Evolutionary conservation across 30 jellyfish, hydroid and myxozoan species (phyloP).

Genomic region (Rhopilema esculentum): DNA sequence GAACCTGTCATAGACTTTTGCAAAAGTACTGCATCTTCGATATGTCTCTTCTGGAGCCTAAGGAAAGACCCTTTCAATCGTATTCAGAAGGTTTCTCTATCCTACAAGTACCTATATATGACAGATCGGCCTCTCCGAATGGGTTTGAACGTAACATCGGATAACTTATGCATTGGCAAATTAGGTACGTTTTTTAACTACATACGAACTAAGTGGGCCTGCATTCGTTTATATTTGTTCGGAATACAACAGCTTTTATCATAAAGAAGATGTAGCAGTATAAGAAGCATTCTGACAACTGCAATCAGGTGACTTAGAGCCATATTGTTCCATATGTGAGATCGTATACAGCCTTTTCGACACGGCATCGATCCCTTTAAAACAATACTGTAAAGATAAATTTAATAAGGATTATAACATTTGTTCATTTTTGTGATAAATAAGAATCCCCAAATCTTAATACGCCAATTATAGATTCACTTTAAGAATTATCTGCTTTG

Average conservation of each 20-base stretch:
- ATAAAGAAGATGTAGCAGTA: no score
- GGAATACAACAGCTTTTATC: no score
- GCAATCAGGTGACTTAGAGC: neutral
- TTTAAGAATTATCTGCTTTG: no score
- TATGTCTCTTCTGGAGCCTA: conserved; percentile 54
- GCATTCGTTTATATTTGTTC: no score
- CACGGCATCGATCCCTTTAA: neutral
- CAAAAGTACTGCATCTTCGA: conserved; percentile 49
- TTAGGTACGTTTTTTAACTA: conserved; percentile 2
- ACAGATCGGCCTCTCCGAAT: neutral
- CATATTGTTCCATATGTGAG: neutral
- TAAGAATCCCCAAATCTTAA: no score
- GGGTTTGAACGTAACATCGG: conserved; percentile 2
- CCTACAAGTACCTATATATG: conserved; percentile 13
- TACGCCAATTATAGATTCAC: no score
- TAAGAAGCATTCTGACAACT: neutral
- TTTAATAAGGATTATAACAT: no score
- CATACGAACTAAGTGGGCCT: neutral
- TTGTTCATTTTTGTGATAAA: no score
- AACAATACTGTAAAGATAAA: no score
- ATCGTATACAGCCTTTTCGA: neutral
- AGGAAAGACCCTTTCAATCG: conserved; percentile 54
- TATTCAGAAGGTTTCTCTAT: conserved; percentile 5
- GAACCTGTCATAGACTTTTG: conserved; percentile 48
- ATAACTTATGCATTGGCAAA: conserved; percentile 8